Evolutionary conservation across 2,888 invertebrate species (phyloP), one percentile per base, ranked within the genome.

Genomic region (Tachina lurida): DNA sequence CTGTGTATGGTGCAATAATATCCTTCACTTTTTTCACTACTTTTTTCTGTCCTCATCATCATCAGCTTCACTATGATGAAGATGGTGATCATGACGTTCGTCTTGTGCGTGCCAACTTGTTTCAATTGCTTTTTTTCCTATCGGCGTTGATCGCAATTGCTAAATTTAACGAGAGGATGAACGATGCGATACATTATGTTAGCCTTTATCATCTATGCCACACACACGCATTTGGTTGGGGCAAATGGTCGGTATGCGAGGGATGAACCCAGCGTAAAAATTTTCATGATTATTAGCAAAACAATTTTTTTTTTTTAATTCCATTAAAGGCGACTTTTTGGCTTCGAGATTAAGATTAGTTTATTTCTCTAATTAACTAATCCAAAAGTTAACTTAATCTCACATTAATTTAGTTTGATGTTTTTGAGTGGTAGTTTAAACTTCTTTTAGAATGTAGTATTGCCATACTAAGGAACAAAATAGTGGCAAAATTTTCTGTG

Each of bases 131-230:
- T 84, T 54, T 84, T 68, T 78, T 74, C 52, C 74, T 84, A 87
- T 85, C 84, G 85, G 84, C 81, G 84, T 79, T 84, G 87, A 87
- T 87, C 87, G 63, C 82, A 87, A 87, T 84, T 86, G 87, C 87
- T 75, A 84, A 84, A 78, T 82, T 84, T 84, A 84, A 87, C 81
- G 75, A 87, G 77, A 63, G 76, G 62, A 76, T 84, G 79, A 83
- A 87, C 84, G 78, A 83, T 67, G 78, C 67, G 68, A 71, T 75
- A 77, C 39, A 17, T 58, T 75, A 77, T 65, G 71, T 68, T 68
- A 67, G 58, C 54, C 19, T 60, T 62, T 79, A 52, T 63, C 65
- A 47, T 74, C 65, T 22, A 79, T 82, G 75, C 85, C 85, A 85
- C 85, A 85, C 85, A 82, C 81, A 75, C 75, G 79, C 78, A 75